Percentiles rank a stretch among this genome's conserved stretches.
phyloP scores from a whole-genome alignment of 2,888 invertebrate genomes.

The Erebia palarica region DNA sequence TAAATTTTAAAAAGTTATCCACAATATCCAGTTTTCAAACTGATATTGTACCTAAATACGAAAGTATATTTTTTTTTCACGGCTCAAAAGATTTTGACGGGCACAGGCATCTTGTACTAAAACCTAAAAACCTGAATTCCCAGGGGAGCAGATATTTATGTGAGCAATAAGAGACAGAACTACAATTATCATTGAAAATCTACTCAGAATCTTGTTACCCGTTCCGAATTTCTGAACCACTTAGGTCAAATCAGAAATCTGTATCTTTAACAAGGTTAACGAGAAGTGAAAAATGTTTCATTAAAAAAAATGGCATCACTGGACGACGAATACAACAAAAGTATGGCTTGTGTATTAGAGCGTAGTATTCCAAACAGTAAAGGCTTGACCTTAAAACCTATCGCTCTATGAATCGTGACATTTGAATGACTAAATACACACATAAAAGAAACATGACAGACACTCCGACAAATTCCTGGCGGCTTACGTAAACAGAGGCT shows the following conservation, averaged over 20 bases:
- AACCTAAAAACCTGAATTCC: too few species aligned
- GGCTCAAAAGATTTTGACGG: too few species aligned
- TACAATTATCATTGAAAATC: too few species aligned
- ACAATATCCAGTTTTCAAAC: too few species aligned
- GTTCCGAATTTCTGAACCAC: too few species aligned
- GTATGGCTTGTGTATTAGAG: slow-evolving; percentile 7
- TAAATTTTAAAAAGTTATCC: too few species aligned
- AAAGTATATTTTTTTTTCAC: too few species aligned
- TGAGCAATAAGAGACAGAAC: too few species aligned
- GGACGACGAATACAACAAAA: slow-evolving; percentile 3
- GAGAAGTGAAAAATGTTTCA: not conserved
- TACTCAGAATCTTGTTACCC: too few species aligned
- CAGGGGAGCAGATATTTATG: too few species aligned
- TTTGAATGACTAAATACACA: slow-evolving; percentile 27
- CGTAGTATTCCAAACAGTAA: slow-evolving; percentile 18
- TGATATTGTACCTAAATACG: too few species aligned
- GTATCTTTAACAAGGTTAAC: not conserved
- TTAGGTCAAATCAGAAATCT: not conserved
- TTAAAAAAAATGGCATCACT: not conserved
- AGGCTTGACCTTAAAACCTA: slow-evolving; percentile 19
- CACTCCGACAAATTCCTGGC: slow-evolving; percentile 36
- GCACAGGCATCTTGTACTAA: too few species aligned
- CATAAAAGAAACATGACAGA: slow-evolving; percentile 23
- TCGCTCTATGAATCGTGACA: slow-evolving; percentile 34
- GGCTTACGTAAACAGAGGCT: slow-evolving; percentile 36